phyloP scores from a whole-genome alignment of 92 coral and sea anemone genomes.

The Diadumene lineata region DNA sequence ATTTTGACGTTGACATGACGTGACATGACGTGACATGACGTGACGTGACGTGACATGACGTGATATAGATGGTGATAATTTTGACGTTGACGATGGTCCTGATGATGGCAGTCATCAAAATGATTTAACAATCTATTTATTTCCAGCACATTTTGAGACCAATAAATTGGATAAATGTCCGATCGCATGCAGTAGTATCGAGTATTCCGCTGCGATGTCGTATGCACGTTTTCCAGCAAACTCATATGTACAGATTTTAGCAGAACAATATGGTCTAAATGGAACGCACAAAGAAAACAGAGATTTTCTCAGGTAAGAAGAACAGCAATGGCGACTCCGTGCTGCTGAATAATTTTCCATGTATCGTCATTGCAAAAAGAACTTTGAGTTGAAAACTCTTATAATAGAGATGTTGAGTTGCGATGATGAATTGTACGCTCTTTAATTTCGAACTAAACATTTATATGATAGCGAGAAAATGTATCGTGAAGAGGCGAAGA shows the following conservation, averaged over 20 bases:
- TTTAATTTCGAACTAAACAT: no score
- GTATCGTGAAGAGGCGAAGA: no score
- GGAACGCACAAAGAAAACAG: slow-evolving; percentile 65
- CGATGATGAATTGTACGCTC: no score
- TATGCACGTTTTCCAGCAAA: slow-evolving; percentile 82
- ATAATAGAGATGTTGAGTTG: no score
- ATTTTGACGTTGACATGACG: not conserved
- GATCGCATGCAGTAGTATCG: slow-evolving; percentile 82
- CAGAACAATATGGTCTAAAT: slow-evolving; percentile 43
- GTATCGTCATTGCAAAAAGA: no score
- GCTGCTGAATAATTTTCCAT: not conserved
- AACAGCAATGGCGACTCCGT: no score
- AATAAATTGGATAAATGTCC: slow-evolving; percentile 81
- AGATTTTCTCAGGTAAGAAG: slow-evolving; percentile 72
- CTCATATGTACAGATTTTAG: slow-evolving; percentile 48
- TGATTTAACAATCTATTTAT: not conserved
- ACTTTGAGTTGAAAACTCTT: no score
- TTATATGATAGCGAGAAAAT: no score
- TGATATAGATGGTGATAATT: not conserved
- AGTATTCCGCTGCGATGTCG: slow-evolving; percentile 74
- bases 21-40: not conserved
- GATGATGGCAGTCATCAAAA: not conserved
- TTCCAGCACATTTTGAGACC: slow-evolving; percentile 61
- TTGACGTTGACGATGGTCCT: not conserved
- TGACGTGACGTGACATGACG: no score